A percentile compares a stretch with the other conserved stretches of the same genome.
These are phyloP conservation scores for Leucoraja ocellata DNA, from an alignment of 2,797 vertebrate genomes.

Conservation along the genomic window DNA sequence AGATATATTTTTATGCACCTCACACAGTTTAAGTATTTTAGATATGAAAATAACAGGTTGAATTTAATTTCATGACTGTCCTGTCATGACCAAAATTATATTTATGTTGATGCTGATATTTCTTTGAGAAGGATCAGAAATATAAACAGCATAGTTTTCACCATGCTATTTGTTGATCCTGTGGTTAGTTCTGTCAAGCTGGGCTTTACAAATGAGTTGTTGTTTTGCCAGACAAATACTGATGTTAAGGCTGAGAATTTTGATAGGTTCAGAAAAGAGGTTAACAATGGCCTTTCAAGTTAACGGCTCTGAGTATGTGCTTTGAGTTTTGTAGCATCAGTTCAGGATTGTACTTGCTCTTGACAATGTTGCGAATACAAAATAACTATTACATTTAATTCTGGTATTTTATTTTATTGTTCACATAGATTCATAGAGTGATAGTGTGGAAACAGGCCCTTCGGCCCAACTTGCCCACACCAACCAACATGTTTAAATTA, in stretches of 20 bases:
- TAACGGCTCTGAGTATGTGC: not conserved
- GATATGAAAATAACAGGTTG: not conserved
- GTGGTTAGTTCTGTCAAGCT: not conserved
- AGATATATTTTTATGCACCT: not conserved
- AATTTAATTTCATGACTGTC: not conserved
- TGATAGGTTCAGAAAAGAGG: not conserved
- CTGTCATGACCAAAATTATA: not conserved
- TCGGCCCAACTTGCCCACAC: no score
- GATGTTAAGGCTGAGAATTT: not conserved
- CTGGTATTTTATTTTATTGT: no score
- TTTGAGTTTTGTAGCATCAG: not conserved
- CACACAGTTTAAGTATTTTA: not conserved
- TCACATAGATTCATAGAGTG: no score
- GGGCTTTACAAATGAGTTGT: not conserved
- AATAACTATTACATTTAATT: not conserved
- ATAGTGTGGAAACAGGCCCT: no score
- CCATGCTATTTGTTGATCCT: not conserved
- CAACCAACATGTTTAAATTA: no score
- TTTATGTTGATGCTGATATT: not conserved
- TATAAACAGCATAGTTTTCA: not conserved
- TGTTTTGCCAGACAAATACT: not conserved
- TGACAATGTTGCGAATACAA: not conserved
- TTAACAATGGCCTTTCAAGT: not conserved
- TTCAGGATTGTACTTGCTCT: no score
- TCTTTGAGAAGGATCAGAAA: not conserved